Conservation (phyloP, 1,140 invertebrate species). For the Ceratitis capitata region DNA sequence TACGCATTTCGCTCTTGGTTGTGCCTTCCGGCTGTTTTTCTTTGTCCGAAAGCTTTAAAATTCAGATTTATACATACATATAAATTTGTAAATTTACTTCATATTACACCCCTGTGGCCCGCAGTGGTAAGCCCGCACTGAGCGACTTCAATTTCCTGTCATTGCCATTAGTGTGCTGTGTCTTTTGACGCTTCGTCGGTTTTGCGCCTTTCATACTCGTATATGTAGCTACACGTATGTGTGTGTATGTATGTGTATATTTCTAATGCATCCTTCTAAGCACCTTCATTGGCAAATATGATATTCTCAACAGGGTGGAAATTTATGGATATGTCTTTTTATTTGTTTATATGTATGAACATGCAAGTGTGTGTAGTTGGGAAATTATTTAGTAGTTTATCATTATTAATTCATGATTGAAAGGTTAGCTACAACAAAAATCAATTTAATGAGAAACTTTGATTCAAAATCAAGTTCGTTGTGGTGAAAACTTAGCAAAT, state of each 20-base stretch:
- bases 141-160: conserved; percentile 9
- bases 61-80: neutral
- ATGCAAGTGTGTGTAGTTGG: neutral
- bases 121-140: neutral
- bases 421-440: conserved; percentile 16
- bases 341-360: neutral
- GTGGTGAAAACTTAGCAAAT: neutral
- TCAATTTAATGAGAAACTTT: conserved; percentile 4
- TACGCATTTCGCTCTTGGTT: too few species aligned
- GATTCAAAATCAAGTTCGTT: neutral
- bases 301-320: neutral
- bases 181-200: conserved; percentile 22
- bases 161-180: neutral
- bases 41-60: neutral
- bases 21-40: neutral
- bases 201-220: neutral
- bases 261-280: too few species aligned
- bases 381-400: conserved; percentile 13
- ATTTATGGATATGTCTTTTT: neutral
- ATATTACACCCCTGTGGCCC: neutral
- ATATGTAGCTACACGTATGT: neutral
- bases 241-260: neutral
- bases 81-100: neutral
- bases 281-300: neutral
- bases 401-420: conserved; percentile 30